Conservation (phyloP, 2,888 invertebrate species). For the Matsumyia berberina region DNA sequence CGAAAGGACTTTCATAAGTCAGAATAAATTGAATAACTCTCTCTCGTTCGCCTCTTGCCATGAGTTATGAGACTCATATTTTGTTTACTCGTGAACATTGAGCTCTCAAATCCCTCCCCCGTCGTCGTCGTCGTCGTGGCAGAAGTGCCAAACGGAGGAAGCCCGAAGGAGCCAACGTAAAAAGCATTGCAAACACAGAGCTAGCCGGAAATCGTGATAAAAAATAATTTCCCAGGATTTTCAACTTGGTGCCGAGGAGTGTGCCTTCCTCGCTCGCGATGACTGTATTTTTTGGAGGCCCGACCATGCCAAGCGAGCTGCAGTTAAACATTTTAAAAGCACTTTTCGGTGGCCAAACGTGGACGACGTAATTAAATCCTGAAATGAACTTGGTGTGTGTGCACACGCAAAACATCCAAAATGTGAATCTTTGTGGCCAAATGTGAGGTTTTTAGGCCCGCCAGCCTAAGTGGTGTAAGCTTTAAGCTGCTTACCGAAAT, state of each 20-base stretch:
- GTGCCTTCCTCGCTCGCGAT: slow-evolving; percentile 30
- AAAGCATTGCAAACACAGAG: slow-evolving; percentile 72
- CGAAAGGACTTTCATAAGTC: slow-evolving; percentile 75
- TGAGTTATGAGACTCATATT: slow-evolving; percentile 69
- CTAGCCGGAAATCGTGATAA: slow-evolving; percentile 72
- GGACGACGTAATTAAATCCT: slow-evolving; percentile 71
- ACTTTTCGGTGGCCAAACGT: slow-evolving; percentile 23
- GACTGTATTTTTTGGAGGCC: slow-evolving; percentile 39
- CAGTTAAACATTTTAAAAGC: slow-evolving; percentile 55
- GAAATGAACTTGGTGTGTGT: slow-evolving; percentile 44
- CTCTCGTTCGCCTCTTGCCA: slow-evolving; percentile 27
- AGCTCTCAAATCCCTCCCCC: slow-evolving; percentile 43
- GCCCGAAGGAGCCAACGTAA: slow-evolving; percentile 12
- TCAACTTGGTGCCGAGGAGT: slow-evolving; percentile 28
- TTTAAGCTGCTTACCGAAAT: slow-evolving; percentile 72
- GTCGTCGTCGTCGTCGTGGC: too few species aligned
- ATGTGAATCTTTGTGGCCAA: slow-evolving; percentile 69
- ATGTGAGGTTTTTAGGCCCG: slow-evolving; percentile 64
- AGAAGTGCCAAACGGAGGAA: slow-evolving; percentile 20
- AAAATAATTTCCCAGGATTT: slow-evolving; percentile 75
- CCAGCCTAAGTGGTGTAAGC: slow-evolving; percentile 63
- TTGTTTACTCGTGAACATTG: slow-evolving; percentile 70
- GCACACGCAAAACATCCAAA: slow-evolving; percentile 64
- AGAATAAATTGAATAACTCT: slow-evolving; percentile 76
- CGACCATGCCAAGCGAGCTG: too few species aligned